phyloP scores from a whole-genome alignment of 2,888 invertebrate genomes.

The Beris chalybata region DNA sequence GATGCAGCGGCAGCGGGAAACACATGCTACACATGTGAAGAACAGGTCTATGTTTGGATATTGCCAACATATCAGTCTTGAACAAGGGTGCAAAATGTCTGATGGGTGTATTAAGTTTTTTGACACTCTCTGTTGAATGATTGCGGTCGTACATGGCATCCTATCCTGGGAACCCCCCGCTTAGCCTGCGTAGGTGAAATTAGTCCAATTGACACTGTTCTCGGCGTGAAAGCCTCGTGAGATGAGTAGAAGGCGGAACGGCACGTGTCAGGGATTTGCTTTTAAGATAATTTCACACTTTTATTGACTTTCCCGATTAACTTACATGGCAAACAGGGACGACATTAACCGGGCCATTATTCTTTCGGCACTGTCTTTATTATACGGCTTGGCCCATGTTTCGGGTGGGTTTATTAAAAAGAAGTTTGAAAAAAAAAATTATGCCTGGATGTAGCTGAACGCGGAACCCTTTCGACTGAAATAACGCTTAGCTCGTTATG shows the following conservation, averaged over 20 bases:
- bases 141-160: slow-evolving; percentile 24
- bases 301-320: slow-evolving; percentile 34
- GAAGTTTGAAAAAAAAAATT: no score
- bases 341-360: no score
- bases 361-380: no score
- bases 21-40: slow-evolving; percentile 11
- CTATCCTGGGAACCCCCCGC: background rate
- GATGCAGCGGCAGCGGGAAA: background rate
- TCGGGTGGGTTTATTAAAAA: no score
- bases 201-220: slow-evolving; percentile 25
- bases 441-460: no score
- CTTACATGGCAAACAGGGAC: background rate
- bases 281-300: slow-evolving; percentile 36
- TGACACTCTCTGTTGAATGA: slow-evolving; percentile 35
- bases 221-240: no score
- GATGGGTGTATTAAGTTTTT: slow-evolving; percentile 40
- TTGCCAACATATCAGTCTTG: background rate
- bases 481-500: slow-evolving; percentile 12
- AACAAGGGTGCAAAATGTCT: slow-evolving; percentile 27
- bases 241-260: slow-evolving; percentile 1
- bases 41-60: background rate
- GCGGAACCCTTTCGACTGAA: background rate
- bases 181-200: slow-evolving; percentile 19
- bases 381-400: no score
- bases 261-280: slow-evolving; percentile 38